Evolutionary conservation across 2,113 vertebrate genomes (phyloP).

Genomic region (Suncus etruscus): DNA sequence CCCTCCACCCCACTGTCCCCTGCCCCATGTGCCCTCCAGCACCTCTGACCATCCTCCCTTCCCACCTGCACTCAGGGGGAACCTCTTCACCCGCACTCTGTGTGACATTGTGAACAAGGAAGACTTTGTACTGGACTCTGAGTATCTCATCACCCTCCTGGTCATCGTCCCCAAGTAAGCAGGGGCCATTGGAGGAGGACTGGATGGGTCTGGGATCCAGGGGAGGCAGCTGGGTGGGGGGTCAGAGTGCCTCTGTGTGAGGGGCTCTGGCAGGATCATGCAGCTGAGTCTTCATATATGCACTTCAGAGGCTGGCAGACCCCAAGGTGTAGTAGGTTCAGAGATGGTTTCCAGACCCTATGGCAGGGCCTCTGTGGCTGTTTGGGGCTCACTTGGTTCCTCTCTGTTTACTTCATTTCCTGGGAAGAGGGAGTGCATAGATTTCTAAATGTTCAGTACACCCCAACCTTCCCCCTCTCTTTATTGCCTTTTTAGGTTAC

Average conservation of each 20-base stretch:
- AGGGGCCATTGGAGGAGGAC: background rate
- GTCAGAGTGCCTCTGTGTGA: too few species aligned
- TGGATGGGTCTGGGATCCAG: background rate
- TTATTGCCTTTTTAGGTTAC: too few species aligned
- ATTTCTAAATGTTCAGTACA: too few species aligned
- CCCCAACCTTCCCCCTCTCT: too few species aligned
- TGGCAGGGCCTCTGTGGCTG: background rate
- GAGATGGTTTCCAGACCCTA: background rate
- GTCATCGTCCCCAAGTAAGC: constrained; percentile 95
- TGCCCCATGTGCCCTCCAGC: background rate
- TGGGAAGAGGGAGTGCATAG: background rate
- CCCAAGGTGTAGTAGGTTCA: too few species aligned
- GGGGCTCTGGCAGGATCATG: too few species aligned
- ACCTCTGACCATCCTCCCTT: background rate
- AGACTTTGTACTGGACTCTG: constrained; percentile 95
- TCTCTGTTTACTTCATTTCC: background rate
- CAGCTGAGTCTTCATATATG: too few species aligned
- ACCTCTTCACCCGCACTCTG: constrained; percentile 92
- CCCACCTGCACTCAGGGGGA: constrained; percentile 86
- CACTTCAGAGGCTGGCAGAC: too few species aligned
- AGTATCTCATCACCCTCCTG: constrained; percentile 96
- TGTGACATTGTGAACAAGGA: constrained; percentile 93
- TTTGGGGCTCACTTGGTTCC: background rate
- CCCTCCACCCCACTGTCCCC: too few species aligned
- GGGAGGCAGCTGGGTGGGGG: background rate